Evolutionary conservation across 1,140 invertebrate species (phyloP).

Genomic region (Magallana gigas): DNA sequence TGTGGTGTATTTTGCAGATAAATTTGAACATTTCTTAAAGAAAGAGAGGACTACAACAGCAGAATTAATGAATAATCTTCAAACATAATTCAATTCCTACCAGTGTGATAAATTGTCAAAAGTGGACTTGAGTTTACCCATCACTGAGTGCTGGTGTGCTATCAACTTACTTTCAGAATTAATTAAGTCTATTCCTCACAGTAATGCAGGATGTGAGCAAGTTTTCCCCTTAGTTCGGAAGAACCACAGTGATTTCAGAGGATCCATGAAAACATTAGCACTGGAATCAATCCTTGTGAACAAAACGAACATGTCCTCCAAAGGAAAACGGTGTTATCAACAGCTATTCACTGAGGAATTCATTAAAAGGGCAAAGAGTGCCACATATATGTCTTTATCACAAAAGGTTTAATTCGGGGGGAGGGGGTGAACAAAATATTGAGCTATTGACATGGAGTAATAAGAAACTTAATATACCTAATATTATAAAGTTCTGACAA

Average conservation of each 20-base stretch:
- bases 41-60: not conserved
- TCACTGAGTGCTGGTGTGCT: conserved; percentile 36
- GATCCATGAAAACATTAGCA: conserved; percentile 35
- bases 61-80: conserved; percentile 4
- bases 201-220: conserved; percentile 58
- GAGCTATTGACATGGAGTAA: not conserved
- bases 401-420: not conserved
- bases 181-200: conserved; percentile 53
- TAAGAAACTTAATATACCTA: no score
- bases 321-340: not conserved
- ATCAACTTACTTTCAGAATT: conserved; percentile 41
- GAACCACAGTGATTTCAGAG: conserved; percentile 51
- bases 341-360: conserved; percentile 44
- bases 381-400: conserved; percentile 28
- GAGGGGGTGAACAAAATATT: not conserved
- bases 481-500: no score
- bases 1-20: conserved; percentile 46
- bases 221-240: conserved; percentile 57
- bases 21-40: conserved; percentile 38
- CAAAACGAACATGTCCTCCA: conserved; percentile 20
- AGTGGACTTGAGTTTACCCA: conserved; percentile 20
- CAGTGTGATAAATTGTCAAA: not conserved
- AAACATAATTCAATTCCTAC: conserved; percentile 11
- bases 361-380: conserved; percentile 39
- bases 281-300: conserved; percentile 42